phyloP scores from a whole-genome alignment of 2,797 vertebrate genomes.

The Eulemur coronatus region DNA sequence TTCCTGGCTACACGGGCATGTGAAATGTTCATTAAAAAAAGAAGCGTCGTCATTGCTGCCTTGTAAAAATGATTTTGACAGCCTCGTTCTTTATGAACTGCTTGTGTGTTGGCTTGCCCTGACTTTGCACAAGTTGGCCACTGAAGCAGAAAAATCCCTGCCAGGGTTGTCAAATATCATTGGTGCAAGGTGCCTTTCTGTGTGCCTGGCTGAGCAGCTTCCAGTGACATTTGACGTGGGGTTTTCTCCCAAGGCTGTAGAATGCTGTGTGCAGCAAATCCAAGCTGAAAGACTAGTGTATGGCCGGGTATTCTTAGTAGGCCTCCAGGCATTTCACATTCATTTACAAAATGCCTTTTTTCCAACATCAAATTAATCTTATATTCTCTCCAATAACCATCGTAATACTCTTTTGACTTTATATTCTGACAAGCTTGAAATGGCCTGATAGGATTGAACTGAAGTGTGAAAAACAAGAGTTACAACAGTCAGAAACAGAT shows the following conservation, averaged over 20 bases:
- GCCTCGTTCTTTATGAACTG: constrained; percentile 73
- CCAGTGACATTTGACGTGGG: constrained; percentile 79
- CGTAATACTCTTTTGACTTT: constrained; percentile 68
- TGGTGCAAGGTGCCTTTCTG: constrained; percentile 81
- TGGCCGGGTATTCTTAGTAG: not conserved
- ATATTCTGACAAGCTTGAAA: constrained; percentile 72
- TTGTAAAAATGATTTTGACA: constrained; percentile 75
- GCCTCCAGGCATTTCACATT: constrained; percentile 60
- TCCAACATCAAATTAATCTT: constrained; percentile 71
- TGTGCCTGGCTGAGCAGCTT: constrained; percentile 83
- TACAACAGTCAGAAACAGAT: constrained; percentile 27
- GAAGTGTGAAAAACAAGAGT: constrained; percentile 56
- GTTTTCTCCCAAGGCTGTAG: constrained; percentile 82
- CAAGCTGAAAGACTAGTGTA: constrained; percentile 56
- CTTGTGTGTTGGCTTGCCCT: constrained; percentile 67
- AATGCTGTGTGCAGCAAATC: constrained; percentile 54
- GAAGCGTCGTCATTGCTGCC: constrained; percentile 3
- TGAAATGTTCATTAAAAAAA: constrained; percentile 70
- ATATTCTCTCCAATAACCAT: constrained; percentile 68
- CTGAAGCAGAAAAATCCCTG: constrained; percentile 84
- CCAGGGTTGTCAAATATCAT: constrained; percentile 84
- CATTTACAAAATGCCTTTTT: constrained; percentile 72
- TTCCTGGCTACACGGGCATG: constrained; percentile 34
- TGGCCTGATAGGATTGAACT: constrained; percentile 61
- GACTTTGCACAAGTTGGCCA: constrained; percentile 78